Percentiles rank a stretch among this genome's conserved stretches.
Evolutionary conservation across 2,888 invertebrate genomes (phyloP).

Genomic region (Mimumesa dahlbomi): DNA sequence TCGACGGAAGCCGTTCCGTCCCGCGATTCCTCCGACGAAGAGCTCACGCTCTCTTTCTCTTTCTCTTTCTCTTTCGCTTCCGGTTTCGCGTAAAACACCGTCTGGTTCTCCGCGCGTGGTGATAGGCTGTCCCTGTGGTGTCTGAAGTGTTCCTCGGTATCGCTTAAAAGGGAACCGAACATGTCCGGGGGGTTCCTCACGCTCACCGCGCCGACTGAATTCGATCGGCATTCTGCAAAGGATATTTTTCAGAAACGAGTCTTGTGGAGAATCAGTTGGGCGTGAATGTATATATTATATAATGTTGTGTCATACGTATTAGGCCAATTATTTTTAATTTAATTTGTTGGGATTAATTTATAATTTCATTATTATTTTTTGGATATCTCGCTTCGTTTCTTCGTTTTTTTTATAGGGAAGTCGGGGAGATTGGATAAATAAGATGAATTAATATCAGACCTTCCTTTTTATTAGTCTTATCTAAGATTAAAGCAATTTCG

Average conservation of each 20-base stretch:
- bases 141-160: slow-evolving; percentile 83
- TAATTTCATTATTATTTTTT: too few species aligned
- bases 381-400: too few species aligned
- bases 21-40: slow-evolving; percentile 56
- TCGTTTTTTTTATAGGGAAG: too few species aligned
- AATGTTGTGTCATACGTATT: neutral
- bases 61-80: slow-evolving; percentile 59
- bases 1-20: slow-evolving; percentile 48
- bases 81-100: slow-evolving; percentile 57
- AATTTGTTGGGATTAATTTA: too few species aligned
- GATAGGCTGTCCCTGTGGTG: slow-evolving; percentile 82
- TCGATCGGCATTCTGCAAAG: slow-evolving; percentile 84
- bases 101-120: slow-evolving; percentile 57
- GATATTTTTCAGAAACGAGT: too few species aligned
- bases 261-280: too few species aligned
- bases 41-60: slow-evolving; percentile 47
- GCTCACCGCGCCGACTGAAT: slow-evolving; percentile 84
- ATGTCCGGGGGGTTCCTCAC: slow-evolving; percentile 81
- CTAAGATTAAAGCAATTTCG: too few species aligned
- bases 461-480: too few species aligned
- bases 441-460: too few species aligned
- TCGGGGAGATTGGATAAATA: too few species aligned
- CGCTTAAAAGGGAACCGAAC: slow-evolving; percentile 82
- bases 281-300: neutral
- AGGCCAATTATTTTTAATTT: too few species aligned